phyloP scores from a whole-genome alignment of 1,140 invertebrate genomes.

The Sitobion miscanthi region DNA sequence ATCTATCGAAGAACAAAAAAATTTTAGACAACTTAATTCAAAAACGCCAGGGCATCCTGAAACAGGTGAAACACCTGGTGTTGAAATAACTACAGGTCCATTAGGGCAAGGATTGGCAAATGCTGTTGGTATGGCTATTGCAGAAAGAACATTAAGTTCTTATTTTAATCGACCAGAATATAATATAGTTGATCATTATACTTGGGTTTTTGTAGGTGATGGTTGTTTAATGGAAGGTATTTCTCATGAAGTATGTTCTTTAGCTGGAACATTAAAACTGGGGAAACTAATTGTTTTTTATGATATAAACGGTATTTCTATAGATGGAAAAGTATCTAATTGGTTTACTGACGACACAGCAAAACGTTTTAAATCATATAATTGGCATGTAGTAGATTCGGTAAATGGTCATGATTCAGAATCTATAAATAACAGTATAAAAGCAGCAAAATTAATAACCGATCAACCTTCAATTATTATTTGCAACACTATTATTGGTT shows the following conservation, averaged over 20 bases:
- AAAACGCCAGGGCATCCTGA: constrained; percentile 60
- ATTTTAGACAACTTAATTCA: constrained; percentile 17
- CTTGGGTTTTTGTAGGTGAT: constrained; percentile 60
- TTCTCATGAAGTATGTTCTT: constrained; percentile 58
- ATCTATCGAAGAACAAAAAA: constrained; percentile 50
- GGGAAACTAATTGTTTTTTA: constrained; percentile 59
- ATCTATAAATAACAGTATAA: constrained; percentile 39
- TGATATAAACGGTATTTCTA: constrained; percentile 60
- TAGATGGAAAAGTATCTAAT: constrained; percentile 58
- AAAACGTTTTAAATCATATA: constrained; percentile 58
- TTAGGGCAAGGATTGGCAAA: constrained; percentile 60
- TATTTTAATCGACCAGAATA: constrained; percentile 49
- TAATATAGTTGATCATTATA: constrained; percentile 58
- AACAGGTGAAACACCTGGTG: constrained; percentile 54
- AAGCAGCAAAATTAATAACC: constrained; percentile 51
- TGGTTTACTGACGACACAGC: constrained; percentile 58
- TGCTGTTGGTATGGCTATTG: constrained; percentile 61
- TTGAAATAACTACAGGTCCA: constrained; percentile 61
- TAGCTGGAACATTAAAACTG: constrained; percentile 59
- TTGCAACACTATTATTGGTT: constrained; percentile 52
- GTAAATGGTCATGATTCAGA: constrained; percentile 58
- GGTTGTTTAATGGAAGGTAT: constrained; percentile 61
- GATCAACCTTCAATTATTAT: constrained; percentile 54
- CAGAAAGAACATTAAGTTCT: constrained; percentile 56
- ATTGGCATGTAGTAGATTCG: constrained; percentile 58